Base-by-base conservation (phyloP, 2,113 vertebrate genomes). In the Periophthalmodon schlosseri region DNA sequence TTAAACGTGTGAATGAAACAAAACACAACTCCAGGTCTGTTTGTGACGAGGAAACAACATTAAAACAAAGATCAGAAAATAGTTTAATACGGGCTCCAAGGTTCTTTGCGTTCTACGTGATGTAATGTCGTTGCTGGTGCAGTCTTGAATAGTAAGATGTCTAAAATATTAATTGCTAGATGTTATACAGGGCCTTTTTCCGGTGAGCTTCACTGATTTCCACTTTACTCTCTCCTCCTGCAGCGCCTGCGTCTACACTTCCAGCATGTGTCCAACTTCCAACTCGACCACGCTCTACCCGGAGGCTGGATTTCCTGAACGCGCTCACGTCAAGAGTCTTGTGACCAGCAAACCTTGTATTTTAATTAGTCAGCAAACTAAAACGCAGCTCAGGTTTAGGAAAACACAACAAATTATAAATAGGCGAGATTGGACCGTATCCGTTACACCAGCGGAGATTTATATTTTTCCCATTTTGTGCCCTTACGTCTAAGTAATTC, bases 171-270 rank as follows among this genome's bases (percentile, higher is more conserved):
- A 7, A 56, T 56, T 21, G 52, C 23, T 28, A 5, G 0, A 24
- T 15, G 23, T 60, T 24, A 28, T 1, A 56, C 2, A 34, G 14
- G 1, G 0, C 18, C 10, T 46, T 44, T 68, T 73, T 82, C 77
- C 82, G 33, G 7, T 14, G 5, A 54, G 16, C n/a, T 6, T 57
- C 16, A 2, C 15, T 57, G 0, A 0, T 2, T 15, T 0, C 28
- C 15, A 0, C 77, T 89, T 88, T 56, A 87, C 52, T 16, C 11
- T 13, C 63, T 72, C 56, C 76, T 81, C 46, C 28, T 4, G 68
- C 69, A 86, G 82, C 77, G 86, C 87, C 86, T 85, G 88, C 89
- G 89, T 91, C 77, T 85, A 81, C 89, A 89, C 56, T 88, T 88
- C 73, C 85, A 84, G 63, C 69, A 79, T 16, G 81, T 78, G 84